Percentiles rank a stretch among this genome's conserved stretches.
phyloP scores from a whole-genome alignment of 2,888 invertebrate genomes.

The Orthonevra nobilis region DNA sequence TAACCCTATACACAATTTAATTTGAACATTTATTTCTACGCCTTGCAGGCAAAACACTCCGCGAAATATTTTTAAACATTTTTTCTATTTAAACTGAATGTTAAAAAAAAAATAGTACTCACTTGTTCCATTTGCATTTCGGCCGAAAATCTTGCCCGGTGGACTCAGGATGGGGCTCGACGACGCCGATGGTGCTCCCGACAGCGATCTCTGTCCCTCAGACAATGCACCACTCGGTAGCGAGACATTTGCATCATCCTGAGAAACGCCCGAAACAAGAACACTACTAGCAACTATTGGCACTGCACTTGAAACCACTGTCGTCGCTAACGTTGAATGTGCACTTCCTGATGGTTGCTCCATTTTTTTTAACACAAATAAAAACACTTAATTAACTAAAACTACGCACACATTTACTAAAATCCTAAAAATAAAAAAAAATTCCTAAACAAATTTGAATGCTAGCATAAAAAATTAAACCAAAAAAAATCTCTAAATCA shows the following conservation, averaged over 20 bases:
- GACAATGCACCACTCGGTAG: conserved; percentile 76
- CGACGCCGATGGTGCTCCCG: conserved; percentile 79
- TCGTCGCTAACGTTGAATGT: conserved; percentile 57
- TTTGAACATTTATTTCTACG: too few relatives aligned
- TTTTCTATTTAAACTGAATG: too few relatives aligned
- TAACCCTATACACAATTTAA: too few relatives aligned
- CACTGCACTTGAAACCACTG: conserved; percentile 56
- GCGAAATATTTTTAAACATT: neutral
- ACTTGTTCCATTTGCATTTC: conserved; percentile 80
- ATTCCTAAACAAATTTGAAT: conserved; percentile 14
- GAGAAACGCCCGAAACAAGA: conserved; percentile 46
- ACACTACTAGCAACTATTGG: conserved; percentile 71
- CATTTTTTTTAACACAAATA: conserved; percentile 64
- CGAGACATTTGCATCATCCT: conserved; percentile 76
- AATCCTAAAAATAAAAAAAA: neutral
- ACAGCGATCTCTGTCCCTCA: conserved; percentile 78
- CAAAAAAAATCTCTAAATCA: conserved; percentile 12
- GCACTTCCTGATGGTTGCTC: conserved; percentile 71
- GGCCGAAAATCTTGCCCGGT: conserved; percentile 79
- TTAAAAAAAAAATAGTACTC: too few relatives aligned
- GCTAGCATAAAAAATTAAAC: neutral
- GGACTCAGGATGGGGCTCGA: conserved; percentile 80
- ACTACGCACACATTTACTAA: conserved; percentile 40
- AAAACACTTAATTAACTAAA: conserved; percentile 36
- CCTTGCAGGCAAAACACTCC: too few relatives aligned